Evolutionary conservation across 2,888 invertebrate genomes (phyloP).

Genomic region (Geotrupes spiniger): DNA sequence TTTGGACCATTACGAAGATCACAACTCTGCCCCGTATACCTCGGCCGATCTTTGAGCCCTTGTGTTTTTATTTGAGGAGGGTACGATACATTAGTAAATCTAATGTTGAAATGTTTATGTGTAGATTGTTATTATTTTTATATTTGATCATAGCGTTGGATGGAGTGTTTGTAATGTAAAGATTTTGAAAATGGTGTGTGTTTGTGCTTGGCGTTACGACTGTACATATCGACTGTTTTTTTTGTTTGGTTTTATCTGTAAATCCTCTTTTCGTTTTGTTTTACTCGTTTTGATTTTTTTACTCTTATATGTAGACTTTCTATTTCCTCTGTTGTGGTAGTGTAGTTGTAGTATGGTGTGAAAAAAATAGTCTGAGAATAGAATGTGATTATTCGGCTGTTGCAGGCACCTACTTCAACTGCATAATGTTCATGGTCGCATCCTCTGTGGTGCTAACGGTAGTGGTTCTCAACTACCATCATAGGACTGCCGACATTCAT

Average conservation of each 20-base stretch:
- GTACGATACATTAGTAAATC: slow-evolving; percentile 45
- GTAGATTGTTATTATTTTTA: slow-evolving; percentile 31
- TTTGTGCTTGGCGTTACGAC: slow-evolving; percentile 46
- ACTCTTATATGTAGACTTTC: slow-evolving; percentile 13
- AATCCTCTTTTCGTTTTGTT: background rate
- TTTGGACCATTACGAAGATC: slow-evolving; percentile 13
- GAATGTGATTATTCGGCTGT: slow-evolving; percentile 33
- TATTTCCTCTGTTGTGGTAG: slow-evolving; percentile 20
- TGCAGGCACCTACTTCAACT: slow-evolving; percentile 94
- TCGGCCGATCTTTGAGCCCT: slow-evolving; percentile 44
- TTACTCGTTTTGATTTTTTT: background rate
- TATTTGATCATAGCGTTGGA: slow-evolving; percentile 30
- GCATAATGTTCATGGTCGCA: slow-evolving; percentile 99
- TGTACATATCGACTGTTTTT: slow-evolving; percentile 37
- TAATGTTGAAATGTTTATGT: slow-evolving; percentile 41
- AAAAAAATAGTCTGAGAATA: slow-evolving; percentile 16
- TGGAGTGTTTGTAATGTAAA: slow-evolving; percentile 37
- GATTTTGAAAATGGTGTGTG: slow-evolving; percentile 40
- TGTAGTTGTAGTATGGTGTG: slow-evolving; percentile 21
- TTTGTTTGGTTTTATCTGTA: slow-evolving; percentile 17
- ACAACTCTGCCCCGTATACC: slow-evolving; percentile 41
- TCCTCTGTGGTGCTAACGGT: slow-evolving; percentile 96
- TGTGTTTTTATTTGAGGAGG: slow-evolving; percentile 48
- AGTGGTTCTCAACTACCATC: slow-evolving; percentile 95
- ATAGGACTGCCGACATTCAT: slow-evolving; percentile 94